These are phyloP conservation scores for Pseudorhiza aurosa DNA, from an alignment of 30 jellyfish, hydroid and myxozoan species.

Conservation along the genomic window DNA sequence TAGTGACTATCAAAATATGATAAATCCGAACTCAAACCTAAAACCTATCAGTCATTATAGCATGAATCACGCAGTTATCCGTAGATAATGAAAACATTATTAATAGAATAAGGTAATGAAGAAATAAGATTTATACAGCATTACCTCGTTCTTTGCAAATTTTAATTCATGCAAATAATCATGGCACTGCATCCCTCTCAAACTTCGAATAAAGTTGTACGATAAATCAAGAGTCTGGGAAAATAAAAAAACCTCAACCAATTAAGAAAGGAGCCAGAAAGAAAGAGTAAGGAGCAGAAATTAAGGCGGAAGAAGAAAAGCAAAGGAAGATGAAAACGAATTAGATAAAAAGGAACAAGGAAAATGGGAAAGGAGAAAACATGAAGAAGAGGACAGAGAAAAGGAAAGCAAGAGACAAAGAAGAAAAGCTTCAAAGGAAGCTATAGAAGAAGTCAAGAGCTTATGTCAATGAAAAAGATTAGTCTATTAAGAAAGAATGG, in stretches of 20 bases:
- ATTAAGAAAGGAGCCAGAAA: background rate
- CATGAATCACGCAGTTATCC: no score
- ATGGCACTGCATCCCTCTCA: slow-evolving; percentile 66
- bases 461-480: no score
- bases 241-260: background rate
- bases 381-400: background rate
- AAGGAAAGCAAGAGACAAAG: background rate
- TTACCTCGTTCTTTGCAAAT: slow-evolving; percentile 66
- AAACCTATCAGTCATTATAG: no score
- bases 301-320: background rate
- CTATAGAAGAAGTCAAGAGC: no score
- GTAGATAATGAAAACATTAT: no score
- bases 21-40: no score
- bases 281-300: background rate
- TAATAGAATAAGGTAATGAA: no score
- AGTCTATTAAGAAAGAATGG: no score
- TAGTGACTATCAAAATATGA: no score
- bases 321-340: background rate
- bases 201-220: slow-evolving; percentile 63
- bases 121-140: no score
- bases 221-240: slow-evolving; percentile 68
- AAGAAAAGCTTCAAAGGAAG: no score
- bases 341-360: background rate
- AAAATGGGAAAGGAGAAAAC: background rate
- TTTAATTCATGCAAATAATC: slow-evolving; percentile 47